A percentile compares a stretch with the other conserved stretches of the same genome.
Conservation (phyloP, 2,888 invertebrate genomes). For the Orthonychiurus folsomi region DNA sequence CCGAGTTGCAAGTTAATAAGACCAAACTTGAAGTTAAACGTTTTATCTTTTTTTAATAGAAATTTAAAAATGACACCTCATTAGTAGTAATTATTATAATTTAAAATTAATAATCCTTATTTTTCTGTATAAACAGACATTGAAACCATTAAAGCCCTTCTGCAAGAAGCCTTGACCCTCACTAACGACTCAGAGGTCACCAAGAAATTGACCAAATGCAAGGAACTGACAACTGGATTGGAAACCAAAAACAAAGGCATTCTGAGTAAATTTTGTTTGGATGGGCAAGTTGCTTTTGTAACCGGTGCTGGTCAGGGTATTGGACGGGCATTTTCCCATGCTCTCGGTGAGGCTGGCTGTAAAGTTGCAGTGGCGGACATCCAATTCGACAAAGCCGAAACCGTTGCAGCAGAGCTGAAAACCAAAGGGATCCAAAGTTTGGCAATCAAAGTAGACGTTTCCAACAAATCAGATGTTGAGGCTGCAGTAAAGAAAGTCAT, state of each 20-base stretch:
- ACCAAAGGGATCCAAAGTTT: constrained; percentile 31
- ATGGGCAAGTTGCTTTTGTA: constrained; percentile 38
- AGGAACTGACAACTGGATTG: constrained; percentile 3
- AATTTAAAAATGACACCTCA: too few relatives aligned
- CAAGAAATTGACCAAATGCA: background rate
- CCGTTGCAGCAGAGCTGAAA: constrained; percentile 31
- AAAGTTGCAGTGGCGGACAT: constrained; percentile 38
- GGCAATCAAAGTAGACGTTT: constrained; percentile 38
- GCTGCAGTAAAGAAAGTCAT: constrained; percentile 34
- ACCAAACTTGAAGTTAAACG: too few relatives aligned
- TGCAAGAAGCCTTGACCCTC: background rate
- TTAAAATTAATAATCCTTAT: too few relatives aligned
- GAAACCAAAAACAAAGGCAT: constrained; percentile 23
- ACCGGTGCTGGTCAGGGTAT: constrained; percentile 32
- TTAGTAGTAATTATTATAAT: too few relatives aligned
- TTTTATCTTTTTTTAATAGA: too few relatives aligned
- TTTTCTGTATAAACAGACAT: too few relatives aligned
- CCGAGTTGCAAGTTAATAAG: too few relatives aligned
- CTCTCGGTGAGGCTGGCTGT: constrained; percentile 38
- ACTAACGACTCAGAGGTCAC: background rate
- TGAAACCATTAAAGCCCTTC: background rate
- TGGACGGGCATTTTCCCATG: constrained; percentile 27
- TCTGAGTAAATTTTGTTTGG: constrained; percentile 36
- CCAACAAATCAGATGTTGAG: constrained; percentile 36
- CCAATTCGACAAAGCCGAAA: constrained; percentile 30